Evolutionary conservation across 2,797 vertebrate genomes (phyloP).

Genomic region (Hoplostethus atlanticus): DNA sequence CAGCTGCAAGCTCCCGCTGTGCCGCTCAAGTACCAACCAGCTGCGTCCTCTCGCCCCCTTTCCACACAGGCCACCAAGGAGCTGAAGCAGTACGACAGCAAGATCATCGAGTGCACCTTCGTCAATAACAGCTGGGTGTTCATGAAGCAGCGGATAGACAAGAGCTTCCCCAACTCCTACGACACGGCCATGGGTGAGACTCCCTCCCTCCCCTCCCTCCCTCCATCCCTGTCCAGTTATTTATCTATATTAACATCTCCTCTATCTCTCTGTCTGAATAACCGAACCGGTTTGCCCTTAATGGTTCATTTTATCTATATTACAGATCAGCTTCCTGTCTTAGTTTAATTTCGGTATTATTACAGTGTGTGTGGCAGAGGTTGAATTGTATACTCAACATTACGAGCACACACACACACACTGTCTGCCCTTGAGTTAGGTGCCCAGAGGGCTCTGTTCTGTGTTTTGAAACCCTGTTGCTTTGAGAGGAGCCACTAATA

Average conservation of each 20-base stretch:
- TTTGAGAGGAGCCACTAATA: conserved; percentile 2
- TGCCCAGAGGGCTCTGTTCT: conserved; percentile 13
- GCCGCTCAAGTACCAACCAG: conserved; percentile 2
- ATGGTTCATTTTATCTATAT: conserved; percentile 48
- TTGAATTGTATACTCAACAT: conserved; percentile 15
- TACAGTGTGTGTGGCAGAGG: not conserved
- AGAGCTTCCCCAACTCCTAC: conserved; percentile 99
- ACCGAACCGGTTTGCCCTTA: conserved; percentile 17
- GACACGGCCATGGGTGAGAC: conserved; percentile 97
- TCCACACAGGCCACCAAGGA: conserved; percentile 92
- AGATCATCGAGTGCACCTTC: conserved; percentile 99
- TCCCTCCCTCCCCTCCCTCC: not conserved
- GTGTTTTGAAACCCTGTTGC: conserved; percentile 19
- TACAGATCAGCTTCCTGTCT: conserved; percentile 29
- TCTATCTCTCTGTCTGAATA: conserved; percentile 29
- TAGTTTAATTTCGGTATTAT: conserved; percentile 13
- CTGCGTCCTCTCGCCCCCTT: conserved; percentile 53
- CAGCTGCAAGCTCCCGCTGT: not conserved
- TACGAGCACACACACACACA: conserved; percentile 14
- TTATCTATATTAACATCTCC: conserved; percentile 28
- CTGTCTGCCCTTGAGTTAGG: conserved; percentile 24
- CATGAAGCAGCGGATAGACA: conserved; percentile 98
- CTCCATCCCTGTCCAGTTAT: conserved; percentile 20
- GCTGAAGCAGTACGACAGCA: conserved; percentile 96
- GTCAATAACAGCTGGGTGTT: conserved; percentile 97